These are phyloP conservation scores for Chironomus striatipennis DNA, from an alignment of 1,140 invertebrate genomes.

Conservation along the genomic window DNA sequence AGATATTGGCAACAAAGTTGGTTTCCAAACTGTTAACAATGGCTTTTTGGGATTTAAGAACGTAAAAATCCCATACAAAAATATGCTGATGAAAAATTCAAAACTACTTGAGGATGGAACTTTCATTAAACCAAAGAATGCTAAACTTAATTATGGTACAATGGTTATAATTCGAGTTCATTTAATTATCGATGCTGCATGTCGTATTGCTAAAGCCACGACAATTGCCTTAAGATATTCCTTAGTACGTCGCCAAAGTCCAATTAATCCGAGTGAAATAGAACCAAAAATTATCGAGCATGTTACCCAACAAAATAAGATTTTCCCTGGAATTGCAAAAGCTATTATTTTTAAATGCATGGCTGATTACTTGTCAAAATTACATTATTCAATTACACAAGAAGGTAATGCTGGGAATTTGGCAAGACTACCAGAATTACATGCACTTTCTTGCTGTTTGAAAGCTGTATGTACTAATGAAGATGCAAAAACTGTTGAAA, in stretches of 20 bases:
- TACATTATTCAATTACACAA: slow-evolving; percentile 71
- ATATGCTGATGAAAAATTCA: slow-evolving; percentile 92
- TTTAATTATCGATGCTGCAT: slow-evolving; percentile 60
- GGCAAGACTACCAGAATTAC: slow-evolving; percentile 73
- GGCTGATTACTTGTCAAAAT: slow-evolving; percentile 65
- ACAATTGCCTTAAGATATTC: slow-evolving; percentile 84
- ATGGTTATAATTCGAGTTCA: slow-evolving; percentile 90
- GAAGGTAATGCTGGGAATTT: slow-evolving; percentile 71
- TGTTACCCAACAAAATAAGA: slow-evolving; percentile 84
- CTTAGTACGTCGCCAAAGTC: slow-evolving; percentile 79
- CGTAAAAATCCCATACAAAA: slow-evolving; percentile 72
- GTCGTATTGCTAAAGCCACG: slow-evolving; percentile 66
- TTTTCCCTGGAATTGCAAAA: slow-evolving; percentile 73
- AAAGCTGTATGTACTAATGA: slow-evolving; percentile 78
- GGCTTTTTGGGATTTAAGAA: slow-evolving; percentile 80
- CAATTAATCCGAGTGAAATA: slow-evolving; percentile 65
- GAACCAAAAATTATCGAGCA: slow-evolving; percentile 90
- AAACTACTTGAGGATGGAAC: slow-evolving; percentile 81
- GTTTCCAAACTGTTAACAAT: slow-evolving; percentile 85
- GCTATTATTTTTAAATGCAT: slow-evolving; percentile 67
- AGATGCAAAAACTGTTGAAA: slow-evolving; percentile 64
- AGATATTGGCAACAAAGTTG: slow-evolving; percentile 89
- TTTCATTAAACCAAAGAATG: slow-evolving; percentile 72
- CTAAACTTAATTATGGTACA: slow-evolving; percentile 84
- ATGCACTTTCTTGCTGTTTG: slow-evolving; percentile 80